Percentiles rank a stretch among this genome's conserved stretches.
These are phyloP conservation scores for Emmelina monodactyla DNA, from an alignment of 2,888 invertebrate genomes.

Conservation along the genomic window DNA sequence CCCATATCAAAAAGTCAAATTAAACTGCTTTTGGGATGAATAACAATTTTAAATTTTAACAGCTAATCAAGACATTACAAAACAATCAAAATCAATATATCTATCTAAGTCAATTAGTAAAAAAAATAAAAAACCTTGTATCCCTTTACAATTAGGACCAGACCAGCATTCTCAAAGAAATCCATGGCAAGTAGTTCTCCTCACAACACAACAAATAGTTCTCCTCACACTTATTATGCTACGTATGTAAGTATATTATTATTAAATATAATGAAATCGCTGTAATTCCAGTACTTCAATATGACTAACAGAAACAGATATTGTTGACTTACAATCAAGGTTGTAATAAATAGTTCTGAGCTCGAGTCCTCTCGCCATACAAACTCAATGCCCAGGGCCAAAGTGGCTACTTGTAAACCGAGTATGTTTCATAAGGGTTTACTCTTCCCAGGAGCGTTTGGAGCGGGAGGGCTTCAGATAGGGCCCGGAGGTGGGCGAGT, in stretches of 20 bases:
- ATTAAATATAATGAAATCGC: not conserved
- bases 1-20: too few relatives aligned
- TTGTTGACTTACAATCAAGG: conserved; percentile 6
- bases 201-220: too few relatives aligned
- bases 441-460: conserved; percentile 31
- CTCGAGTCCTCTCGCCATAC: conserved; percentile 6
- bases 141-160: too few relatives aligned
- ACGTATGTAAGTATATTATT: not conserved
- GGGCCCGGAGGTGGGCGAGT: conserved; percentile 51
- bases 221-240: too few relatives aligned
- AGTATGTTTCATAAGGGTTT: conserved; percentile 11
- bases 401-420: not conserved
- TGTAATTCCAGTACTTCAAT: not conserved
- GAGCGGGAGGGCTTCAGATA: conserved; percentile 44
- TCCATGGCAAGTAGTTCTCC: too few relatives aligned
- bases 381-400: conserved; percentile 5
- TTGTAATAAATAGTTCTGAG: conserved; percentile 20
- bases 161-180: too few relatives aligned
- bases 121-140: not conserved
- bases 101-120: not conserved
- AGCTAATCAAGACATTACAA: not conserved
- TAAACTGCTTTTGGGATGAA: too few relatives aligned
- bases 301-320: not conserved
- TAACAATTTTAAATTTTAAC: not conserved
- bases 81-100: not conserved